phyloP scores from a whole-genome alignment of 2,888 invertebrate species.

The Osmoderma eremita region DNA sequence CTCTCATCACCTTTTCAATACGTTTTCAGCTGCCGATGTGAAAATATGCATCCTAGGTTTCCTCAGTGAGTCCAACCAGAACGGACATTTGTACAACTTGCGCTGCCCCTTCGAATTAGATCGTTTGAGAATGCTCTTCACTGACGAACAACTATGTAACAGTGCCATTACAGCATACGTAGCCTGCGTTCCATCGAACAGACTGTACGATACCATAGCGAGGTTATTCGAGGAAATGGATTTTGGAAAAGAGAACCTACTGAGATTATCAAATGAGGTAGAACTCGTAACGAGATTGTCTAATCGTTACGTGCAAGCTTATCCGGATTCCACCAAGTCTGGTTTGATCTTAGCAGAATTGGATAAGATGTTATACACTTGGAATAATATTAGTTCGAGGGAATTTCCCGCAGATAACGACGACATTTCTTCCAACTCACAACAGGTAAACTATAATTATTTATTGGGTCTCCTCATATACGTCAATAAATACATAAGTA shows the following conservation, averaged over 20 bases:
- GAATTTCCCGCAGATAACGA: neutral
- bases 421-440: neutral
- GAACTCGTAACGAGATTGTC: neutral
- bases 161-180: conserved; percentile 5
- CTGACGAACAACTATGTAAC: neutral
- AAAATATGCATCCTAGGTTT: conserved; percentile 18
- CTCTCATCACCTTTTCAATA: neutral
- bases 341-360: neutral
- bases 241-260: neutral
- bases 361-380: neutral
- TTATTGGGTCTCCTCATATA: neutral
- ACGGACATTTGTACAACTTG: neutral
- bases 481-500: neutral
- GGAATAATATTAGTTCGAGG: neutral
- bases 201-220: neutral
- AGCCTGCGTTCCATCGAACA: conserved; percentile 8
- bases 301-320: neutral
- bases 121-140: neutral
- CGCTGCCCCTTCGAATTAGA: conserved; percentile 4
- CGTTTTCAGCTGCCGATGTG: neutral
- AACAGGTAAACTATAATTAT: conserved; percentile 3
- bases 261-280: neutral
- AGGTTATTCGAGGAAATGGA: neutral
- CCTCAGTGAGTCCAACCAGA: conserved; percentile 4
- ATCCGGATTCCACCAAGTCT: neutral